Evolutionary conservation across 2,113 vertebrate genomes (phyloP).

Genomic region (Benitochromis conjunctus): DNA sequence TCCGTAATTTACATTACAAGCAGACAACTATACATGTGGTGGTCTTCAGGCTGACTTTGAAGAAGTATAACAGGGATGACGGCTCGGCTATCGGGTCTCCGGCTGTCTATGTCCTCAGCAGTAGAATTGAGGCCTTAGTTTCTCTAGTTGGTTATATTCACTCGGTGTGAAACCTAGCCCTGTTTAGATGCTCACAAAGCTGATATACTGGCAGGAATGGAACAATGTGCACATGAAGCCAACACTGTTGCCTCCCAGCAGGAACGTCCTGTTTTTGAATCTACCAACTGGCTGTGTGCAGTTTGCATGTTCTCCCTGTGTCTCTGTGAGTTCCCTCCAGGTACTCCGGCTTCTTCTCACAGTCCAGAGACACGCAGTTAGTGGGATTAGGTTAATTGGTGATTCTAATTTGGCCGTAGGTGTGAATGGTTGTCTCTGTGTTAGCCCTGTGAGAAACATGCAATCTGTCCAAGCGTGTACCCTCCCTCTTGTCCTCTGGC

Average conservation of each 20-base stretch:
- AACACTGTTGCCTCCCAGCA: not conserved
- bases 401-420: not conserved
- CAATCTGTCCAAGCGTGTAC: not conserved
- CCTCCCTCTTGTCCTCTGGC: not conserved
- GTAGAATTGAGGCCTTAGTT: not conserved
- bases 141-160: fast-evolving
- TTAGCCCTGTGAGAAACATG: not conserved
- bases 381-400: not conserved
- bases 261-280: not conserved
- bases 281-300: not conserved
- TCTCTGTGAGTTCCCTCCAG: not conserved
- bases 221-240: not conserved
- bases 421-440: not conserved
- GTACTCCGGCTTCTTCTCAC: not conserved
- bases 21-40: not conserved
- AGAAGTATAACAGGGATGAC: fast-evolving
- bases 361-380: not conserved
- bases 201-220: not conserved
- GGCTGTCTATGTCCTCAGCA: fast-evolving
- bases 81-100: fast-evolving
- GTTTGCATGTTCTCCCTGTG: not conserved
- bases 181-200: not conserved
- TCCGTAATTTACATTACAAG: fast-evolving
- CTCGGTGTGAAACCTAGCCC: not conserved
- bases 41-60: not conserved